Percentiles rank a stretch among this genome's conserved stretches.
These are phyloP conservation scores for Mastacembelus armatus DNA, from an alignment of 2,797 vertebrate genomes.

Conservation along the genomic window DNA sequence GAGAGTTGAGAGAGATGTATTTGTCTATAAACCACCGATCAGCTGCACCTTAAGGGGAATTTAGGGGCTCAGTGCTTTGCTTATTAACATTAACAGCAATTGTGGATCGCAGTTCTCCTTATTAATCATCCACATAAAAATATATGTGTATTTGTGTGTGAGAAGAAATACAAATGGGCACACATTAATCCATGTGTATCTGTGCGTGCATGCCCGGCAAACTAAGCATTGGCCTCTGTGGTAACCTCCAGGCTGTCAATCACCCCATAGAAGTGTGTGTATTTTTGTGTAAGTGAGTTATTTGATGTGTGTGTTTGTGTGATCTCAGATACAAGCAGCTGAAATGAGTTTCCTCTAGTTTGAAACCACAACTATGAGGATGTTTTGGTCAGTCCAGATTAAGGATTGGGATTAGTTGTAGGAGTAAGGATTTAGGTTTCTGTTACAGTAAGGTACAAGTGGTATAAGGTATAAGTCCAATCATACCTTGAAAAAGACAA, in stretches of 20 bases:
- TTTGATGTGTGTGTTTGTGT: slow-evolving; percentile 30
- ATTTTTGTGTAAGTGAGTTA: slow-evolving; percentile 26
- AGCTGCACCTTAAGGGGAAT: slow-evolving; percentile 16
- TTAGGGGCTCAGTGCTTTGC: slow-evolving; percentile 6
- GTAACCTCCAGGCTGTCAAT: slow-evolving; percentile 69
- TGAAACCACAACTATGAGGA: neutral
- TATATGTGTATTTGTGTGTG: slow-evolving; percentile 1
- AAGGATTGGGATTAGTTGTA: too few species aligned
- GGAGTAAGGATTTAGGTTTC: too few species aligned
- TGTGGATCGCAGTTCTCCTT: neutral
- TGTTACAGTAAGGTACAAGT: too few species aligned
- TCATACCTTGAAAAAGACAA: too few species aligned
- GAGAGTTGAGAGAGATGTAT: slow-evolving; percentile 33
- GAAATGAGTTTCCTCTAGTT: slow-evolving; percentile 67
- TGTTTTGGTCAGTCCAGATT: neutral
- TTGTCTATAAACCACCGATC: slow-evolving; percentile 7
- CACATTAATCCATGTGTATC: neutral
- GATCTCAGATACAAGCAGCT: slow-evolving; percentile 43
- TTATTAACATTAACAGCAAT: slow-evolving; percentile 29
- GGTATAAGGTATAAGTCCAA: too few species aligned
- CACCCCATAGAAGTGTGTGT: slow-evolving; percentile 46
- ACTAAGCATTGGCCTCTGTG: slow-evolving; percentile 59
- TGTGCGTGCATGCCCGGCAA: too few species aligned
- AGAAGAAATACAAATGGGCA: neutral
- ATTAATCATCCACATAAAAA: slow-evolving; percentile 24